phyloP scores from a whole-genome alignment of 2,888 invertebrate species.

The Dasysyrphus tricinctus region DNA sequence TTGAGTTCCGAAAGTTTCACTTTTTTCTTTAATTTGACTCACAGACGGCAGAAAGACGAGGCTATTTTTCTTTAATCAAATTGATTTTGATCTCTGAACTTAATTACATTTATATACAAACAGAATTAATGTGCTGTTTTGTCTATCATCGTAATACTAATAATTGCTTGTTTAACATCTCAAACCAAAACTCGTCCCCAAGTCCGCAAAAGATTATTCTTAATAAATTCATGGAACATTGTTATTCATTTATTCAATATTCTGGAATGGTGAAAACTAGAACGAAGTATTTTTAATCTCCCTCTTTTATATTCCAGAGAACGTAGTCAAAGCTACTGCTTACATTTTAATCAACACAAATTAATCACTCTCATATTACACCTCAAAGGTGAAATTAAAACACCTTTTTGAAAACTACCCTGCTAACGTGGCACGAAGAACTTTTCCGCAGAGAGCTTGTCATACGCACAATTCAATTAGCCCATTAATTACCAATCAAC shows the following conservation, averaged over 20 bases:
- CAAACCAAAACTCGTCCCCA: background rate
- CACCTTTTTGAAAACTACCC: background rate
- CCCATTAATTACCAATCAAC: constrained; percentile 25
- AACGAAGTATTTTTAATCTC: background rate
- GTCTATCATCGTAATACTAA: background rate
- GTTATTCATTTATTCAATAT: constrained; percentile 2
- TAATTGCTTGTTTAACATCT: background rate
- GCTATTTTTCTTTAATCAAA: background rate
- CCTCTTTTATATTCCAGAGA: background rate
- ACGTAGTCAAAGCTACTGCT: background rate
- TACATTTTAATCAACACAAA: constrained; percentile 27
- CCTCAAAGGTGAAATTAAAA: constrained; percentile 7
- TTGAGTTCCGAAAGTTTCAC: no score
- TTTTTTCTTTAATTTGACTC: background rate
- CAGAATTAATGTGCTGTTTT: background rate
- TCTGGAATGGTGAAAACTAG: background rate
- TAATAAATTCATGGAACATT: background rate
- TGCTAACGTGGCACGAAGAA: background rate
- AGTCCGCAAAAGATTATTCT: background rate
- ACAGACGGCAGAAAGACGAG: background rate
- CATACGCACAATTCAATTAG: constrained; percentile 45
- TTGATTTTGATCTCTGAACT: background rate
- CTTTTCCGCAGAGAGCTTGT: background rate
- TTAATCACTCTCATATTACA: constrained; percentile 15
- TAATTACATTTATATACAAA: background rate